Conservation (phyloP, 2,888 invertebrate genomes). For the Creontiades dilutus region DNA sequence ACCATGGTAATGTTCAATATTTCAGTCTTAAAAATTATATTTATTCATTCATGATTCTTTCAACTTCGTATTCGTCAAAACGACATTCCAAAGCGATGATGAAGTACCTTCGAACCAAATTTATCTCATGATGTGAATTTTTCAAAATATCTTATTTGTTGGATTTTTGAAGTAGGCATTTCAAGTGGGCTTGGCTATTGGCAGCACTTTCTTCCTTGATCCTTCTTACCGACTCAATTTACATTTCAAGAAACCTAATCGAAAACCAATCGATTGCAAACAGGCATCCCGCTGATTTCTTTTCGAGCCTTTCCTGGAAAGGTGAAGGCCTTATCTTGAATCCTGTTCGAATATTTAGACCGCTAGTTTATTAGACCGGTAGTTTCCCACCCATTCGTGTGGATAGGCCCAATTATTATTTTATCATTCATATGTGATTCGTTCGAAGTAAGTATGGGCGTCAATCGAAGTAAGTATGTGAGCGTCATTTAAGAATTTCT, state of each 20-base stretch:
- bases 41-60: no score
- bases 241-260: constrained; percentile 11
- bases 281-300: background rate
- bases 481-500: no score
- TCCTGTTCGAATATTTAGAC: background rate
- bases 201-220: background rate
- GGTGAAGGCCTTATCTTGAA: background rate
- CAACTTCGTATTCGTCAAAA: no score
- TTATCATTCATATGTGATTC: background rate
- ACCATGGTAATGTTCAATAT: no score
- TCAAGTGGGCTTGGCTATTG: background rate
- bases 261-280: constrained; percentile 23
- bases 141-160: no score
- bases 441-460: background rate
- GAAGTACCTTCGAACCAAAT: no score
- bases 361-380: background rate
- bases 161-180: background rate
- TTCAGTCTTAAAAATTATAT: no score
- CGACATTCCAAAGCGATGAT: no score
- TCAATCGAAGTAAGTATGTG: no score
- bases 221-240: background rate
- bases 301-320: background rate
- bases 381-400: background rate
- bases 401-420: background rate
- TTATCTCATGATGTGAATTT: no score